Evolutionary conservation across 2,113 vertebrate species (phyloP).

Genomic region (Ellobius talpinus): DNA sequence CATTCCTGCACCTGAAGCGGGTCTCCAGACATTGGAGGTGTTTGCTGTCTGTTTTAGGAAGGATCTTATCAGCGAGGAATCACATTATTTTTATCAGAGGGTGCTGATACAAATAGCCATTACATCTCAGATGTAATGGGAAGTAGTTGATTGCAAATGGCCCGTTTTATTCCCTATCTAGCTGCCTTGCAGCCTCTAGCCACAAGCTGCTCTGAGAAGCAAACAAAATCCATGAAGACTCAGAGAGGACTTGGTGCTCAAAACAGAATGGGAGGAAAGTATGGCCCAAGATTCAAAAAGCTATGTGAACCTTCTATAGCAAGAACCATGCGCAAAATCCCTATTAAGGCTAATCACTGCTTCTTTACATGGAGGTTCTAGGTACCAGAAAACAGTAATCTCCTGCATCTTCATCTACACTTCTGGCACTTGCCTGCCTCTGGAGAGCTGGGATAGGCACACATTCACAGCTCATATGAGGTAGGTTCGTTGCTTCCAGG

Average conservation of each 20-base stretch:
- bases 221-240: neutral
- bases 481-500: neutral
- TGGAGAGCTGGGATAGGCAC: neutral
- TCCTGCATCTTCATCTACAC: neutral
- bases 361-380: neutral
- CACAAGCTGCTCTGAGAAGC: neutral
- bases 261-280: neutral
- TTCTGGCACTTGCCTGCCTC: neutral
- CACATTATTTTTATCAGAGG: neutral
- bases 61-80: neutral
- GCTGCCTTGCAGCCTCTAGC: neutral
- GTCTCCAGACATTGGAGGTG: neutral
- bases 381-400: neutral
- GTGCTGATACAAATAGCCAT: neutral
- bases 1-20: neutral
- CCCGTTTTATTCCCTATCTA: neutral
- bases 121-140: neutral
- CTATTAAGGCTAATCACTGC: neutral
- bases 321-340: neutral
- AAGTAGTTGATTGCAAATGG: neutral
- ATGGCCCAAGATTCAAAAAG: accelerated
- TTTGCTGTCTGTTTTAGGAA: neutral
- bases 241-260: neutral
- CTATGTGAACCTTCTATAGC: accelerated
- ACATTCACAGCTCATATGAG: neutral